These are phyloP conservation scores for Desmophyllum pertusum DNA, from an alignment of 92 coral and sea anemone species.

Conservation along the genomic window DNA sequence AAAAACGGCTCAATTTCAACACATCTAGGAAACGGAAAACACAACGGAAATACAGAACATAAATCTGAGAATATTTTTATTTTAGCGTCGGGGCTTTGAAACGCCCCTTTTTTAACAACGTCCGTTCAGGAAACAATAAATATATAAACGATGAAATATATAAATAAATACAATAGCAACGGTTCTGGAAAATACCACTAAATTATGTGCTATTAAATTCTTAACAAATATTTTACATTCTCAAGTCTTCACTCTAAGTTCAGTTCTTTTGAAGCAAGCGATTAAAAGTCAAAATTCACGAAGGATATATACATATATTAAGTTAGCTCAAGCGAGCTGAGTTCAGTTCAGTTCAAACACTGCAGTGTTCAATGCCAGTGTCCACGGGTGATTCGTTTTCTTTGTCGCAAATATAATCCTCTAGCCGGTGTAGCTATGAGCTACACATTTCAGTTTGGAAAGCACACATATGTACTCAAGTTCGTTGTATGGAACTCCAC, in stretches of 20 bases:
- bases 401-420: neutral
- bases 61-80: neutral
- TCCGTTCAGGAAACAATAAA: slow-evolving; percentile 13
- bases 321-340: too few relatives aligned
- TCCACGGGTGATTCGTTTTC: neutral
- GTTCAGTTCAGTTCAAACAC: neutral
- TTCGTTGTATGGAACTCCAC: neutral
- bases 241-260: too few relatives aligned
- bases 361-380: neutral
- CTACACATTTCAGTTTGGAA: neutral
- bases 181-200: neutral
- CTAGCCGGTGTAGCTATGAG: too few relatives aligned
- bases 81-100: neutral
- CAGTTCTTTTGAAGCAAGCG: neutral
- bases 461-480: neutral
- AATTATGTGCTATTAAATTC: neutral
- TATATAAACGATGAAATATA: neutral
- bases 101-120: neutral
- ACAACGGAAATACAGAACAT: neutral
- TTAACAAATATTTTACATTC: neutral
- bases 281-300: neutral
- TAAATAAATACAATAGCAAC: neutral
- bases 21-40: neutral
- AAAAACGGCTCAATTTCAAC: too few relatives aligned
- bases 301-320: neutral